Evolutionary conservation across 1,140 invertebrate species (phyloP).

Genomic region (Philotrypesis tridentata): DNA sequence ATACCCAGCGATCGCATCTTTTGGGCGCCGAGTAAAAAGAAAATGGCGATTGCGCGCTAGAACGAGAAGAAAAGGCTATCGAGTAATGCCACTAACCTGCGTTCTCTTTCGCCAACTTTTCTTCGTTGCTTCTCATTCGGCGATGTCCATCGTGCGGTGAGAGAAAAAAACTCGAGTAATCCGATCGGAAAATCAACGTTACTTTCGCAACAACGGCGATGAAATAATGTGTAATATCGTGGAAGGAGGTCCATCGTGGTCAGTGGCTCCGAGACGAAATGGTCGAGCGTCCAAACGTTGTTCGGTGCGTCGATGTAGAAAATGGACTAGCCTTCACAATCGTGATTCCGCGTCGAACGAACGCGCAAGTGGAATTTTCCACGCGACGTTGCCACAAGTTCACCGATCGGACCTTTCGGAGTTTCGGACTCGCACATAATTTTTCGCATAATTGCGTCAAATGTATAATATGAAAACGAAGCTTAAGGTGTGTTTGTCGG

Average conservation of each 20-base stretch:
- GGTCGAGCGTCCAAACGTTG: background rate
- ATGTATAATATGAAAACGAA: too few species aligned
- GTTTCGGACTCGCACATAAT: too few species aligned
- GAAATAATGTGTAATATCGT: too few species aligned
- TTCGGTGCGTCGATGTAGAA: background rate
- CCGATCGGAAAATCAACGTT: background rate
- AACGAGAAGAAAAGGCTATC: background rate
- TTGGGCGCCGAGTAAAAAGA: too few species aligned
- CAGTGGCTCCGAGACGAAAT: background rate
- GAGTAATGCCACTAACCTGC: background rate
- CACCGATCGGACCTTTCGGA: too few species aligned
- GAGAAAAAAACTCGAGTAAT: background rate
- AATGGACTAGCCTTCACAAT: background rate
- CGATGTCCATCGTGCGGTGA: background rate
- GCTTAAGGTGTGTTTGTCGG: too few species aligned
- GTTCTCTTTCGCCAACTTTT: background rate
- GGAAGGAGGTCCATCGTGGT: background rate
- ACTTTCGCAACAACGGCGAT: background rate
- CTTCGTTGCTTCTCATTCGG: background rate
- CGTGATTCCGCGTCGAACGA: too few species aligned
- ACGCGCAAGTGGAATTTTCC: background rate
- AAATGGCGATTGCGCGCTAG: background rate
- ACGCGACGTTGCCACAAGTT: too few species aligned
- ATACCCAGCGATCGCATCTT: too few species aligned
- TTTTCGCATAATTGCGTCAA: too few species aligned